Percentiles rank a stretch among this genome's conserved stretches.
These are phyloP conservation scores for Drosophila gunungcola DNA, from an alignment of 1,140 invertebrate species.

Conservation along the genomic window DNA sequence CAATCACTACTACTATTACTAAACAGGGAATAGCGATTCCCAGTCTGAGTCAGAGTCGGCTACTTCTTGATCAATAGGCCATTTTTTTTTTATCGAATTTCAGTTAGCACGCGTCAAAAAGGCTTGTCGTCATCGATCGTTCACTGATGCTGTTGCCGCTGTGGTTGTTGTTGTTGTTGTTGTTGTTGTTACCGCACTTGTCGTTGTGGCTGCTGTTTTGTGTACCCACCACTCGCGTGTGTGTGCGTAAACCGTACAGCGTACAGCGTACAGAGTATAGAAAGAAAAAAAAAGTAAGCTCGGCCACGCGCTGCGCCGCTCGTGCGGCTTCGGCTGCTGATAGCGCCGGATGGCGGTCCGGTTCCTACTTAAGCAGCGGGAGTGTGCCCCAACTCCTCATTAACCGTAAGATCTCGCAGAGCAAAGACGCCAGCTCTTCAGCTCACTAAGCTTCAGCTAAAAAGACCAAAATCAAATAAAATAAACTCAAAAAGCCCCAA, in stretches of 20 bases:
- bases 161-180: not conserved
- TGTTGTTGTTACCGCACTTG: not conserved
- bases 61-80: not conserved
- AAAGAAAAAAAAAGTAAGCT: conserved; percentile 4
- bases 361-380: conserved; percentile 8
- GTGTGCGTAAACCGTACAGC: conserved; percentile 1
- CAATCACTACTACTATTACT: no score
- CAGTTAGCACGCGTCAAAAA: not conserved
- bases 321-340: conserved; percentile 40
- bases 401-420: conserved; percentile 42
- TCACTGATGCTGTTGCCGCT: not conserved
- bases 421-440: conserved; percentile 16
- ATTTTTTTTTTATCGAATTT: no score
- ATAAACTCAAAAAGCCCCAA: not conserved
- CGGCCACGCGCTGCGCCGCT: conserved; percentile 20
- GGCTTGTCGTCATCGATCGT: not conserved
- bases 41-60: conserved; percentile 1
- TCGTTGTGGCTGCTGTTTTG: not conserved
- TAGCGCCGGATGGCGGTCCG: conserved; percentile 20
- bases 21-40: not conserved
- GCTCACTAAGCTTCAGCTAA: no score
- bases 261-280: no score
- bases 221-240: no score
- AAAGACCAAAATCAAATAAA: no score
- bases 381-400: conserved; percentile 33